Evolutionary conservation across 1,140 invertebrate genomes (phyloP).

Genomic region (Cydia fagiglandana): DNA sequence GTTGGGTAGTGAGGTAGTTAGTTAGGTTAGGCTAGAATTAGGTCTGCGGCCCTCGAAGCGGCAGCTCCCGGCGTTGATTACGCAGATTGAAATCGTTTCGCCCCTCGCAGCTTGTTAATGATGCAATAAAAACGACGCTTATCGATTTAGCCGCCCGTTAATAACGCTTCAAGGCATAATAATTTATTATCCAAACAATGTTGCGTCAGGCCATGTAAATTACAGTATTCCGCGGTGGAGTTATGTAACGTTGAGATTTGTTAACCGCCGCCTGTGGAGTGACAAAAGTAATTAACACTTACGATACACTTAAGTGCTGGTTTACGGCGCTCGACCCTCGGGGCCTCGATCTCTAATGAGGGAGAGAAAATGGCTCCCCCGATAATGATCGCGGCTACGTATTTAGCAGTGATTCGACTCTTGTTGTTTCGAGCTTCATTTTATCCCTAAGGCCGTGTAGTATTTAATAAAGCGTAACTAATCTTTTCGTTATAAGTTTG

Average conservation of each 20-base stretch:
- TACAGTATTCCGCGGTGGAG: slow-evolving; percentile 57
- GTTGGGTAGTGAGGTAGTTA: not conserved
- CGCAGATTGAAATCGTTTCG: slow-evolving; percentile 70
- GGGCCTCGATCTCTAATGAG: slow-evolving; percentile 50
- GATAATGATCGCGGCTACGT: slow-evolving; percentile 51
- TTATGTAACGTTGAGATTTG: slow-evolving; percentile 66
- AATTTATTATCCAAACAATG: slow-evolving; percentile 69
- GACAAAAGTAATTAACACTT: slow-evolving; percentile 76
- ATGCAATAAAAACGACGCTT: slow-evolving; percentile 75
- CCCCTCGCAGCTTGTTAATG: slow-evolving; percentile 70
- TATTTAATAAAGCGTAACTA: slow-evolving; percentile 17
- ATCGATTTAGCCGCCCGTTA: slow-evolving; percentile 70
- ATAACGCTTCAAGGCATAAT: slow-evolving; percentile 65
- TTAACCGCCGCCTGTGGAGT: slow-evolving; percentile 64
- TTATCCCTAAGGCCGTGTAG: slow-evolving; percentile 34
- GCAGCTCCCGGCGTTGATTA: slow-evolving; percentile 71
- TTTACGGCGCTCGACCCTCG: slow-evolving; percentile 61
- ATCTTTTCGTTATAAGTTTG: slow-evolving; percentile 13
- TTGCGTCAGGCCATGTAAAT: slow-evolving; percentile 58
- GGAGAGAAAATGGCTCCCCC: slow-evolving; percentile 49
- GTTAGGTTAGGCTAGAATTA: slow-evolving; percentile 10
- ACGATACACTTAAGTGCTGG: slow-evolving; percentile 65
- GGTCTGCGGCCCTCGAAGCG: slow-evolving; percentile 26
- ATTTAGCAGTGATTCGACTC: slow-evolving; percentile 47
- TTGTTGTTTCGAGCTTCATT: slow-evolving; percentile 49